Base-by-base conservation (phyloP, 1,140 invertebrate species). In the Tribolium castaneum region DNA sequence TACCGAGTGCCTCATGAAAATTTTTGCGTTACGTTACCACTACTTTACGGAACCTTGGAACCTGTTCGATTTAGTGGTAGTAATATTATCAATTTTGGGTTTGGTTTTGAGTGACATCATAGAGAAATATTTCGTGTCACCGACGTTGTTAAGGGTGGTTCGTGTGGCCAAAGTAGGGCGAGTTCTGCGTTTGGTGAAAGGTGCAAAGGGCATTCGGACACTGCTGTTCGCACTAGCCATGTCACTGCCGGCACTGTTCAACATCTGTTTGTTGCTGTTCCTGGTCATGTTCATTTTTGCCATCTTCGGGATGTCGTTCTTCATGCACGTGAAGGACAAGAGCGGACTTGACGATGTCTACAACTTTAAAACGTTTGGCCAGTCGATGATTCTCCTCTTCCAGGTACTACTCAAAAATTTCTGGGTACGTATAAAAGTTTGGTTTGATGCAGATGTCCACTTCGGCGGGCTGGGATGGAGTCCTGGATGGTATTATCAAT, bases 21-120 rank as follows among this genome's bases (percentile, higher is more conserved):
- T 99, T 86, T 96, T 99, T 88, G 97, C 97, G 78, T 92, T 99
- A 84, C 92, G 98, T 85, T 97, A 96, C 90, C 95, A 98, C 90
- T 99, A 99, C 90, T 99, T 99, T 91, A 97, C 97, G 88, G 96
- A 99, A 89, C 97, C 98, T 76, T 99, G 98, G 98, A 99, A 99
- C 91, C 92, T 99, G 83, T 99, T 99, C 91, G 98, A 99, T 92
- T 98, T 98, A 90, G 95, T 98, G 85, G 97, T 99, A 87, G 98
- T 99, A 86, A 97, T 98, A 90, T 93, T 99, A 88, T 99, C 98
- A 87, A 97, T 99, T 90, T 92, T 97, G 90, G 97, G 96, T 91
- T 90, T 98, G 90, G 95, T 97, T 84, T 90, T 99, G 86, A 96
- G 95, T 88, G 97, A 98, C 89, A 93, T 98, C 85, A 98, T 99